Percentiles rank a stretch among this genome's conserved stretches.
Conservation (phyloP, 1,140 invertebrate species). For the Acromyrmex echinatior region DNA sequence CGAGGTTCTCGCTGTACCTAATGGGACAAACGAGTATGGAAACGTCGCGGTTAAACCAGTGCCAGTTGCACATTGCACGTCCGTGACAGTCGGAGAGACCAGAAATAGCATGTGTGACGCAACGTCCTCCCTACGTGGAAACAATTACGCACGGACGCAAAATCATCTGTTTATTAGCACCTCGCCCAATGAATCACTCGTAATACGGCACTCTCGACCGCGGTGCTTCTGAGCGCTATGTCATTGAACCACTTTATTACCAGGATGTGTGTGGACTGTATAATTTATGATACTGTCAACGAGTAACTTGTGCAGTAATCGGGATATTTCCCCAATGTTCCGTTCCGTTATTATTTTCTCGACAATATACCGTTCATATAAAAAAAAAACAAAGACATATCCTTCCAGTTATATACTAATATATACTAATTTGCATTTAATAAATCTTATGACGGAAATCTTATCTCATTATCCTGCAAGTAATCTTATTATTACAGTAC, state of each 20-base stretch:
- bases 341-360: slow-evolving; percentile 24
- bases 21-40: slow-evolving; percentile 23
- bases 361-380: slow-evolving; percentile 9
- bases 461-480: neutral
- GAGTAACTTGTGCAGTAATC: slow-evolving; percentile 69
- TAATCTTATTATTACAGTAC: slow-evolving; percentile 18
- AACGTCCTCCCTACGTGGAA: slow-evolving; percentile 42
- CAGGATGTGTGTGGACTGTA: slow-evolving; percentile 61
- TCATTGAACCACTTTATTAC: slow-evolving; percentile 75
- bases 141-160: slow-evolving; percentile 60
- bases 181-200: slow-evolving; percentile 68
- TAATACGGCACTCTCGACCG: slow-evolving; percentile 37
- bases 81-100: neutral
- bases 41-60: slow-evolving; percentile 17
- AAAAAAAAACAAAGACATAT: neutral
- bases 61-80: neutral
- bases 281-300: slow-evolving; percentile 74
- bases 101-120: slow-evolving; percentile 49
- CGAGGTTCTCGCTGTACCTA: slow-evolving; percentile 85
- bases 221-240: slow-evolving; percentile 36
- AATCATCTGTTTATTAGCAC: slow-evolving; percentile 59
- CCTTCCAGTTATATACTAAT: neutral
- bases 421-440: neutral
- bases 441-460: neutral
- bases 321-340: slow-evolving; percentile 51